These are phyloP conservation scores for Synanthedon tipuliformis DNA, from an alignment of 2,888 invertebrate species.

Conservation along the genomic window DNA sequence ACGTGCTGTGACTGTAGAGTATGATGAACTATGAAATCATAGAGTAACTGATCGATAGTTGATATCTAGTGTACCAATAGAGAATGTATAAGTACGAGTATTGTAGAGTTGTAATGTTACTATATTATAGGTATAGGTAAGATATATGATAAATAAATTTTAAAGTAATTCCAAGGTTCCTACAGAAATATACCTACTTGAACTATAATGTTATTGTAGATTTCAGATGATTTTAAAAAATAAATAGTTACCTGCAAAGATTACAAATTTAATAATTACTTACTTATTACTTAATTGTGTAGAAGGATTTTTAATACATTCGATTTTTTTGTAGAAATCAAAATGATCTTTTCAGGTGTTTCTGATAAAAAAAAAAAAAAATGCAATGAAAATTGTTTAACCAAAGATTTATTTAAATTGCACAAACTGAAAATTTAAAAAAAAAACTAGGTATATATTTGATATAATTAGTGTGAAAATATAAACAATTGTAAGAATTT, in stretches of 20 bases:
- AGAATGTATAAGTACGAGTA: conserved; percentile 3
- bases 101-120: conserved; percentile 33
- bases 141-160: background rate
- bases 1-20: conserved; percentile 38
- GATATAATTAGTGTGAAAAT: no score
- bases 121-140: conserved; percentile 2
- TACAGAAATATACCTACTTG: conserved; percentile 47
- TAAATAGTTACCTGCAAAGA: conserved; percentile 45
- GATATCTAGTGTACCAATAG: no score
- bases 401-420: conserved; percentile 5
- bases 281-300: no score
- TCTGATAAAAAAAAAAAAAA: background rate
- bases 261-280: conserved; percentile 1
- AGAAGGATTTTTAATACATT: no score
- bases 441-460: no score
- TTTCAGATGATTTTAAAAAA: conserved; percentile 21
- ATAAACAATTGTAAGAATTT: no score
- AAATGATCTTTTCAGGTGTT: no score
- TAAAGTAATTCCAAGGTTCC: conserved; percentile 56
- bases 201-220: conserved; percentile 38
- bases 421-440: background rate
- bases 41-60: conserved; percentile 21
- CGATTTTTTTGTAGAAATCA: no score
- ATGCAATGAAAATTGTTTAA: conserved; percentile 4
- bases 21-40: conserved; percentile 26